Evolutionary conservation across 2,888 invertebrate genomes (phyloP).

Genomic region (Ophion slaviceki): DNA sequence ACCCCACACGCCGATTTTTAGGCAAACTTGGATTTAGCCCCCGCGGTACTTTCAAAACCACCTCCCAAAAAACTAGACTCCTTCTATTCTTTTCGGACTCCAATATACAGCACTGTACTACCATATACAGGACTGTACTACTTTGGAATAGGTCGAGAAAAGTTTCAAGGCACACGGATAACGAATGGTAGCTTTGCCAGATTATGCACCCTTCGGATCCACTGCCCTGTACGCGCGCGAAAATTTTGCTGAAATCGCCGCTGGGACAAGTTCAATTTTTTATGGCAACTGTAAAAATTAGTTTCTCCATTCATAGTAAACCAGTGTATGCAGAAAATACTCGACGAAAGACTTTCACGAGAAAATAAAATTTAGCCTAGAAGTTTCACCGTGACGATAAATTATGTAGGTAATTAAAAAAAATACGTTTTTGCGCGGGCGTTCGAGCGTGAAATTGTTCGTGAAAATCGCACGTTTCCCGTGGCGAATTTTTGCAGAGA

Average conservation of each 20-base stretch:
- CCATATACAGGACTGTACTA: too few relatives aligned
- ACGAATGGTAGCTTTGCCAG: not conserved
- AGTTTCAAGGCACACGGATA: not conserved
- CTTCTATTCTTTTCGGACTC: too few relatives aligned
- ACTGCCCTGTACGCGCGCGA: not conserved
- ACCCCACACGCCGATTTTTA: too few relatives aligned
- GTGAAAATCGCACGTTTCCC: not conserved
- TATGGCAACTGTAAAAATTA: not conserved
- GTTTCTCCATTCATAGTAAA: not conserved
- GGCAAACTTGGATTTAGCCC: too few relatives aligned
- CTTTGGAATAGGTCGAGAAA: not conserved
- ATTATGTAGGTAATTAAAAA: too few relatives aligned
- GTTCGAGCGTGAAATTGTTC: not conserved
- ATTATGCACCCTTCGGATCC: not conserved
- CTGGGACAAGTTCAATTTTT: not conserved
- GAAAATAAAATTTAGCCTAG: not conserved
- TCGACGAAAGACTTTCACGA: not conserved
- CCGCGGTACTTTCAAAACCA: too few relatives aligned
- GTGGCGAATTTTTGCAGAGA: not conserved
- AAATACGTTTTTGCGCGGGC: not conserved
- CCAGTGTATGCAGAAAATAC: not conserved
- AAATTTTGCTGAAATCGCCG: not conserved
- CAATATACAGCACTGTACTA: too few relatives aligned
- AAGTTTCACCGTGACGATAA: too few relatives aligned
- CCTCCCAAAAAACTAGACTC: too few relatives aligned